Percentiles rank a stretch among this genome's conserved stretches.
These are phyloP conservation scores for Leucoptera coffeella DNA, from an alignment of 2,888 invertebrate genomes.

Conservation along the genomic window DNA sequence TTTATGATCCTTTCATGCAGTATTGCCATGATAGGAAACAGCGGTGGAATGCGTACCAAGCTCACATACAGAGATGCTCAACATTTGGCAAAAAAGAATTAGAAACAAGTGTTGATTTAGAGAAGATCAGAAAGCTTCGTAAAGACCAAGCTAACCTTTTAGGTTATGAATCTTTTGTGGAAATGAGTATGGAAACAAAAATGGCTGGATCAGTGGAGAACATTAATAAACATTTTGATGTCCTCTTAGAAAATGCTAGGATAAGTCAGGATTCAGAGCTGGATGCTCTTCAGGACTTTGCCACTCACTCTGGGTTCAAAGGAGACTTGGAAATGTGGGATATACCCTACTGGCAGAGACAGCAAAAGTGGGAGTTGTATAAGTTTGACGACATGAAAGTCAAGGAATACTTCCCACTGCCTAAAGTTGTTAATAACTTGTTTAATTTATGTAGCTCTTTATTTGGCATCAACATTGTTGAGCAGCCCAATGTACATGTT, in stretches of 20 bases:
- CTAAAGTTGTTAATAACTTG: conserved; percentile 71
- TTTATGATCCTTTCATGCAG: conserved; percentile 72
- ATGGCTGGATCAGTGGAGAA: conserved; percentile 78
- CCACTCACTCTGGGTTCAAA: conserved; percentile 63
- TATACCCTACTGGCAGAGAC: conserved; percentile 79
- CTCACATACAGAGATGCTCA: conserved; percentile 65
- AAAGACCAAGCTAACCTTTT: conserved; percentile 66
- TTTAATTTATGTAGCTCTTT: conserved; percentile 69
- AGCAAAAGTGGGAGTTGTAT: conserved; percentile 61
- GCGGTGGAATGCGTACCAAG: conserved; percentile 83
- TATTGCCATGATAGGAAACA: conserved; percentile 74
- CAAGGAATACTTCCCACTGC: conserved; percentile 76
- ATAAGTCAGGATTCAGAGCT: conserved; percentile 75
- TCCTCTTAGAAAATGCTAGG: conserved; percentile 60
- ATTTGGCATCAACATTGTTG: conserved; percentile 71
- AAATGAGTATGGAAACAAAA: conserved; percentile 91
- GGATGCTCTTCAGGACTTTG: conserved; percentile 64
- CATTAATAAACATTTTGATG: conserved; percentile 63
- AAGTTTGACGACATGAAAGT: conserved; percentile 66
- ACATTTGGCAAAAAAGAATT: conserved; percentile 55
- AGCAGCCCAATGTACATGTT: conserved; percentile 57
- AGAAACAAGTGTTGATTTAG: conserved; percentile 68
- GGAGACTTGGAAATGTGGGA: conserved; percentile 74
- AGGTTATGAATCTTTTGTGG: conserved; percentile 73
- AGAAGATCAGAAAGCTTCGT: conserved; percentile 67